Percentiles rank a stretch among this genome's conserved stretches.
Conservation (phyloP, 2,888 invertebrate species). For the Hermodice carunculata region DNA sequence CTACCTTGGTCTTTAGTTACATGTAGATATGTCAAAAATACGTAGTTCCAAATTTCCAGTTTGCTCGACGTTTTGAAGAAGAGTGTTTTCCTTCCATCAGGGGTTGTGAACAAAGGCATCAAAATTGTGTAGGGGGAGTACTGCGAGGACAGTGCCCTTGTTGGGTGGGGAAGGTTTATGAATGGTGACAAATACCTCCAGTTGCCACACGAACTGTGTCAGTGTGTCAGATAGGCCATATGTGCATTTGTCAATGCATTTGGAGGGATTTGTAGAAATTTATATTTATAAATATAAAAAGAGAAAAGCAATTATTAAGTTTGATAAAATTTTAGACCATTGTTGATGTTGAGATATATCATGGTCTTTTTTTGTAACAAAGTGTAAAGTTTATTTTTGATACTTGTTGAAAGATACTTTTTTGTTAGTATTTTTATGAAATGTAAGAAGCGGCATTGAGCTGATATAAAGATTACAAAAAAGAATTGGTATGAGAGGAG, state of each 20-base stretch:
- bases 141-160: too few species aligned
- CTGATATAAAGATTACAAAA: too few species aligned
- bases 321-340: conserved; percentile 57
- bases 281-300: conserved; percentile 30
- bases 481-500: too few species aligned
- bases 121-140: conserved; percentile 16
- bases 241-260: conserved; percentile 6
- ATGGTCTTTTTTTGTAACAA: conserved; percentile 68
- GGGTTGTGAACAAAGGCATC: conserved; percentile 21
- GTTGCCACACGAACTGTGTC: too few species aligned
- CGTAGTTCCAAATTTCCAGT: too few species aligned
- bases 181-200: conserved; percentile 23
- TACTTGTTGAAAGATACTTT: conserved; percentile 74
- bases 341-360: conserved; percentile 54
- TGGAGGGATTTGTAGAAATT: conserved; percentile 24
- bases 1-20: too few species aligned
- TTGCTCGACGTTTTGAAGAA: too few species aligned
- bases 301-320: conserved; percentile 35
- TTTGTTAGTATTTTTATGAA: conserved; percentile 62
- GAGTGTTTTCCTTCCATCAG: too few species aligned
- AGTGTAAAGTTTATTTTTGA: conserved; percentile 76
- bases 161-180: conserved; percentile 13
- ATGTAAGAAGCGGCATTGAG: conserved; percentile 39
- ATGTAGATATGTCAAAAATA: too few species aligned
- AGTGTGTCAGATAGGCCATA: too few species aligned